Conservation (phyloP, 1,140 invertebrate species). For the Anthonomus grandis region DNA sequence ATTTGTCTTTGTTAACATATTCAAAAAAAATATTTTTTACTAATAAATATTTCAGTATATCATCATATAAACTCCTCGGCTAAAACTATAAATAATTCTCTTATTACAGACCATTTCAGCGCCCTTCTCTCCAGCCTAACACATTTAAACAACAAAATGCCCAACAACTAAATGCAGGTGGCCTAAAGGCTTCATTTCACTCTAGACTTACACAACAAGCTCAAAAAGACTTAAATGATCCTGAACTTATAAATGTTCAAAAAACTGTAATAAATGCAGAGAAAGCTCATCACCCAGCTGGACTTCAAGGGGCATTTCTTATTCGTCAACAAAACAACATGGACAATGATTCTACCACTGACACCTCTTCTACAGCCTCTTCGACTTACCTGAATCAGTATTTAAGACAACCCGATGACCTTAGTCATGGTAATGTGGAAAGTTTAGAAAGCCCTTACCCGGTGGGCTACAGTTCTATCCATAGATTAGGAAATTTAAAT, state of each 20-base stretch:
- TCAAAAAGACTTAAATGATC: neutral
- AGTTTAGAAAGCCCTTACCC: neutral
- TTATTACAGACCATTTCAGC: conserved; percentile 11
- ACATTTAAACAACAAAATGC: conserved; percentile 1
- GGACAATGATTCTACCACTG: neutral
- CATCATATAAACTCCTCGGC: too few species aligned
- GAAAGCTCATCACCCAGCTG: neutral
- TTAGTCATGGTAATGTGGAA: neutral
- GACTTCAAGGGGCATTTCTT: neutral
- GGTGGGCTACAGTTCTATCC: conserved; percentile 15
- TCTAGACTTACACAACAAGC: neutral
- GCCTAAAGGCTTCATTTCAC: conserved; percentile 13
- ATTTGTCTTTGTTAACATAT: too few species aligned
- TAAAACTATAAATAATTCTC: too few species aligned
- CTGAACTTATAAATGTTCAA: neutral
- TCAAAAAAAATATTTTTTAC: too few species aligned
- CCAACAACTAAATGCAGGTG: neutral
- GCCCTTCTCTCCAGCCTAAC: conserved; percentile 8
- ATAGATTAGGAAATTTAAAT: conserved; percentile 11
- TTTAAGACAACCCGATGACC: neutral
- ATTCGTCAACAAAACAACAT: neutral
- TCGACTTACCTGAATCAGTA: neutral
- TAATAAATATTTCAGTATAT: too few species aligned
- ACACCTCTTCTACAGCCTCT: neutral
- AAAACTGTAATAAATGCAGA: neutral